These are phyloP conservation scores for Steinernema hermaphroditum DNA, from an alignment of 2,888 invertebrate genomes.

Conservation along the genomic window DNA sequence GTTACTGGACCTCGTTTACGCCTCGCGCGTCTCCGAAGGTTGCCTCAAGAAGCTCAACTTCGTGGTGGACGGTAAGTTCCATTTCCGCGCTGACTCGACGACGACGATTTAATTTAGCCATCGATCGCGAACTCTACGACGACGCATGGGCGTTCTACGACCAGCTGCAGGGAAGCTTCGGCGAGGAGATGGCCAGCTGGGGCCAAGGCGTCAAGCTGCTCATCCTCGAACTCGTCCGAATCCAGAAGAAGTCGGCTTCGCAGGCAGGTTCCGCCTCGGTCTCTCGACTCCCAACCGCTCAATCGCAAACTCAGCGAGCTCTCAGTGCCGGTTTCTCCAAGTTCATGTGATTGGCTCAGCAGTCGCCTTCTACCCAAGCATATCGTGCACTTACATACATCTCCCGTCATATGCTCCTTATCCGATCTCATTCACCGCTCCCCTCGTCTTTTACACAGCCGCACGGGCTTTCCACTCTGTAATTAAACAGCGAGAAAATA, in stretches of 20 bases:
- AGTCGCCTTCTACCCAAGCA: neutral
- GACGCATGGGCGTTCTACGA: constrained; percentile 50
- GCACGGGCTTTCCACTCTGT: neutral
- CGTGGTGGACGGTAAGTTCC: constrained; percentile 56
- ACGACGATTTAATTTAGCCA: constrained; percentile 44
- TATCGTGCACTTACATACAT: neutral
- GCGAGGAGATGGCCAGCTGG: constrained; percentile 41
- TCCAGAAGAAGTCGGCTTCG: neutral
- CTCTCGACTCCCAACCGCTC: constrained; percentile 17
- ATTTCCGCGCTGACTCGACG: constrained; percentile 24
- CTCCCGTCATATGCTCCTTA: neutral
- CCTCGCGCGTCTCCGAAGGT: constrained; percentile 42
- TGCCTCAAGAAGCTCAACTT: constrained; percentile 57
- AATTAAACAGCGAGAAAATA: constrained; percentile 11
- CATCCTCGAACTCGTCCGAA: constrained; percentile 34
- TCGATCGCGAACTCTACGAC: constrained; percentile 54
- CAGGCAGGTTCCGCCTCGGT: constrained; percentile 8
- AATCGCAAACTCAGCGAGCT: constrained; percentile 12
- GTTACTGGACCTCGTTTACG: constrained; percentile 43
- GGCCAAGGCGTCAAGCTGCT: constrained; percentile 40
- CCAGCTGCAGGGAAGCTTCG: constrained; percentile 44
- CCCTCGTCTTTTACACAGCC: neutral
- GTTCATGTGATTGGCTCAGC: constrained; percentile 1
- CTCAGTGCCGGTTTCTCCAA: constrained; percentile 24
- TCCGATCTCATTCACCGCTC: neutral